Percentiles rank a stretch among this genome's conserved stretches.
Conservation (phyloP, 2,797 vertebrate species). For the Benthosema pterotum region DNA sequence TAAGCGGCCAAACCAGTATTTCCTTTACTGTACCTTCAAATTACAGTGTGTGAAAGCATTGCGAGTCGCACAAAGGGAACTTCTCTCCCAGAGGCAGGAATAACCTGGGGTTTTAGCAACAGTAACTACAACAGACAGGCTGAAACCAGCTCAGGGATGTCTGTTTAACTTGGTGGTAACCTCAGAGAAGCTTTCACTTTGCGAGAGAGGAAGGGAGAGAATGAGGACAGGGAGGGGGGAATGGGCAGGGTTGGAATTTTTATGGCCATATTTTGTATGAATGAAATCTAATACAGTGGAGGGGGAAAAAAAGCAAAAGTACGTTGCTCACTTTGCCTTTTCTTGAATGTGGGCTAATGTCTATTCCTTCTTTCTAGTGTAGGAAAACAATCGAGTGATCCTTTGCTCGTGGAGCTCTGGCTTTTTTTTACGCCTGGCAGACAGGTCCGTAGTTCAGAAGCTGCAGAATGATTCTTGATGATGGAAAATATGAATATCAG, state of each 20-base stretch:
- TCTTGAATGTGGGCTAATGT: constrained; percentile 53
- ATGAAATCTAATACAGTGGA: constrained; percentile 50
- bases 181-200: constrained; percentile 66
- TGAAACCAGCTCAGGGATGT: constrained; percentile 69
- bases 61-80: constrained; percentile 72
- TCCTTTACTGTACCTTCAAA: constrained; percentile 73
- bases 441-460: constrained; percentile 3
- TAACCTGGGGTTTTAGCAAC: constrained; percentile 82
- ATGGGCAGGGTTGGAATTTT: constrained; percentile 32
- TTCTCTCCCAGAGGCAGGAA: constrained; percentile 77
- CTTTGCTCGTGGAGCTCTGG: not conserved
- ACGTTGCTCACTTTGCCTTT: constrained; percentile 31
- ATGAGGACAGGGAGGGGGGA: constrained; percentile 20
- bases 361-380: constrained; percentile 36
- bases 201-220: constrained; percentile 32
- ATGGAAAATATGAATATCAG: constrained; percentile 34
- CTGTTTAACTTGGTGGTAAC: constrained; percentile 63
- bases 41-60: constrained; percentile 65
- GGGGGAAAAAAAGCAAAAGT: constrained; percentile 6
- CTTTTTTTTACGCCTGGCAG: constrained; percentile 25
- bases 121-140: constrained; percentile 79
- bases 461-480: constrained; percentile 22
- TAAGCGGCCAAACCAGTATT: constrained; percentile 79
- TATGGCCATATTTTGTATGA: constrained; percentile 44
- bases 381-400: constrained; percentile 14